Evolutionary conservation across 1,140 invertebrate genomes (phyloP).

Genomic region (Delia radicum): DNA sequence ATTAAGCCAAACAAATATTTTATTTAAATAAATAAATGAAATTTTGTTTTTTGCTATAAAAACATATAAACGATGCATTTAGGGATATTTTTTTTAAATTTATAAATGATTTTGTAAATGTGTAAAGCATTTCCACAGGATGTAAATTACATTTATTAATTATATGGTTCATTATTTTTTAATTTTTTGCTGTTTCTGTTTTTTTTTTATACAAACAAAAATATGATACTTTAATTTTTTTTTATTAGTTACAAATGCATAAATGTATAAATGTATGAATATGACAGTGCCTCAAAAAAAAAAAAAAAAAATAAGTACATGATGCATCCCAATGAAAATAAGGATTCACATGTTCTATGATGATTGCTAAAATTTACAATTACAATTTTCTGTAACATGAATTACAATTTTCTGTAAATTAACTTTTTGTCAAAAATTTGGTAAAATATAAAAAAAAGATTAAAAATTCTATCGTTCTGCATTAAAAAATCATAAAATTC

Average conservation of each 20-base stretch:
- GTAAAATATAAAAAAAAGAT: too few species aligned
- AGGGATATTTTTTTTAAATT: not conserved
- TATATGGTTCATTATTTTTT: not conserved
- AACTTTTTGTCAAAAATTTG: too few species aligned
- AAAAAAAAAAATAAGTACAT: not conserved
- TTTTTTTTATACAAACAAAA: not conserved
- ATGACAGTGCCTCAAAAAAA: not conserved
- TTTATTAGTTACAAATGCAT: not conserved
- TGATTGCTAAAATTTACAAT: too few species aligned
- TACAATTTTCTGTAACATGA: too few species aligned
- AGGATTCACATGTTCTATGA: too few species aligned
- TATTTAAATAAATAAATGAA: slow-evolving; percentile 26
- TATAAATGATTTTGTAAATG: not conserved
- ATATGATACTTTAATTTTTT: not conserved
- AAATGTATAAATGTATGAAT: not conserved
- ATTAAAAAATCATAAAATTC: too few species aligned
- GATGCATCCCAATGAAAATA: too few species aligned
- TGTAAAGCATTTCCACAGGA: not conserved
- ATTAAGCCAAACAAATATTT: slow-evolving; percentile 25
- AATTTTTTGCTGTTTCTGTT: not conserved
- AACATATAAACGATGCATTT: not conserved
- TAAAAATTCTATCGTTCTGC: too few species aligned
- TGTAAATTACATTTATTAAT: not conserved
- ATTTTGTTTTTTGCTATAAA: slow-evolving; percentile 20
- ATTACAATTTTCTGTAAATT: too few species aligned